Percentiles rank a stretch among this genome's conserved stretches.
phyloP scores from a whole-genome alignment of 2,888 invertebrate species.

The Thyatira batis region DNA sequence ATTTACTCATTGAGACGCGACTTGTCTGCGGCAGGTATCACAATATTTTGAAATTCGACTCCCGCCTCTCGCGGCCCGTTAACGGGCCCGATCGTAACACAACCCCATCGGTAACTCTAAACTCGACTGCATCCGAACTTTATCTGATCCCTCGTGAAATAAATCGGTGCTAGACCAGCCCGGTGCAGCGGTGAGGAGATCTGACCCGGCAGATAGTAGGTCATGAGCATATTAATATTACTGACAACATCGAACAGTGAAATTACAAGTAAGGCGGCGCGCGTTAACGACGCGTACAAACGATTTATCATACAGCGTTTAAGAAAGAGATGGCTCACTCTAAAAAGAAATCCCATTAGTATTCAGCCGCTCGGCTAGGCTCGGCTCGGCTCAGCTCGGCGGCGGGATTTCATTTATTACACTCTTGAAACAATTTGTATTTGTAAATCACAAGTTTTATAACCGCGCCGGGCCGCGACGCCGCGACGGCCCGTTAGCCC shows the following conservation, averaged over 20 bases:
- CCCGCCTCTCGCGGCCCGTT: constrained; percentile 35
- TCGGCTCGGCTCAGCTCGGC: too few relatives aligned
- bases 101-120: constrained; percentile 48
- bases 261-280: constrained; percentile 68
- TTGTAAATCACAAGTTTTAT: constrained; percentile 70
- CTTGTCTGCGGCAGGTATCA: constrained; percentile 45
- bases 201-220: constrained; percentile 71
- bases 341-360: constrained; percentile 73
- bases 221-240: constrained; percentile 77
- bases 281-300: constrained; percentile 72
- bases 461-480: constrained; percentile 44
- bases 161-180: constrained; percentile 48
- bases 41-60: constrained; percentile 72
- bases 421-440: constrained; percentile 69
- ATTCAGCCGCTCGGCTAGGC: constrained; percentile 52
- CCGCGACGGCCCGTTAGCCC: constrained; percentile 58
- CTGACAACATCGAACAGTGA: constrained; percentile 73
- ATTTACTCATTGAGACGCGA: constrained; percentile 41
- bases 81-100: constrained; percentile 55
- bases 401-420: constrained; percentile 67
- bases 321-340: constrained; percentile 73
- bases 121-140: constrained; percentile 60
- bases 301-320: constrained; percentile 71
- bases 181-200: constrained; percentile 45
- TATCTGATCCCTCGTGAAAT: constrained; percentile 68